Percentiles rank a stretch among this genome's conserved stretches.
These are phyloP conservation scores for Mactromeris polynyma DNA, from an alignment of 2,888 invertebrate genomes.

Conservation along the genomic window DNA sequence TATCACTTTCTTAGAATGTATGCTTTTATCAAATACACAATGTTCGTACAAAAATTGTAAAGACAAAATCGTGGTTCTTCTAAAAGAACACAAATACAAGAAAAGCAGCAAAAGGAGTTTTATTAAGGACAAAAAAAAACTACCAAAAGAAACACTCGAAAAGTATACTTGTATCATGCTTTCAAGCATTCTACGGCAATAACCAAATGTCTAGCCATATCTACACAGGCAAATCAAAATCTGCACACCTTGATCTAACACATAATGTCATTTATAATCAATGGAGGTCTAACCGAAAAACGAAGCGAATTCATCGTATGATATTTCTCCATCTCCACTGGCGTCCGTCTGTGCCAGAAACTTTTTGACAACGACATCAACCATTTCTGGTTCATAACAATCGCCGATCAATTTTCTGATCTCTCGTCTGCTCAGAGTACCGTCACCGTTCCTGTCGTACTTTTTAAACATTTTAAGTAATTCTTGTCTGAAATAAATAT, in stretches of 20 bases:
- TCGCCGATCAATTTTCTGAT: conserved; percentile 2
- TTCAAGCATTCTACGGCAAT: conserved; percentile 7
- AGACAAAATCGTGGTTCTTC: not conserved
- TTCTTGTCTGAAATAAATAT: conserved; percentile 5
- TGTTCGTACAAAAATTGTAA: not conserved
- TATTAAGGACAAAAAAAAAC: not conserved
- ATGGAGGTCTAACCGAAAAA: conserved; percentile 7
- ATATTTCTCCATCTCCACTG: conserved; percentile 8
- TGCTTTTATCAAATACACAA: not conserved
- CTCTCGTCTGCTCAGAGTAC: not conserved
- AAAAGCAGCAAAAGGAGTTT: not conserved
- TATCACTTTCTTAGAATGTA: no score
- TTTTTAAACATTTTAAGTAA: conserved; percentile 17
- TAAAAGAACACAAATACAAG: not conserved
- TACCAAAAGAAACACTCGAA: not conserved
- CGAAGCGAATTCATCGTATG: not conserved
- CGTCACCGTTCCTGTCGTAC: not conserved
- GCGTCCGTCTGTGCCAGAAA: not conserved
- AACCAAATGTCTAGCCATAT: conserved; percentile 4
- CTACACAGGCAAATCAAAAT: not conserved
- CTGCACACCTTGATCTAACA: not conserved
- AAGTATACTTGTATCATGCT: not conserved
- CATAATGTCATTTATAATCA: not conserved
- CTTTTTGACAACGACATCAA: conserved; percentile 7
- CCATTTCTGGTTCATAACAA: conserved; percentile 14